Evolutionary conservation across 2,888 invertebrate species (phyloP).

Genomic region (Chromoteleia sp.): DNA sequence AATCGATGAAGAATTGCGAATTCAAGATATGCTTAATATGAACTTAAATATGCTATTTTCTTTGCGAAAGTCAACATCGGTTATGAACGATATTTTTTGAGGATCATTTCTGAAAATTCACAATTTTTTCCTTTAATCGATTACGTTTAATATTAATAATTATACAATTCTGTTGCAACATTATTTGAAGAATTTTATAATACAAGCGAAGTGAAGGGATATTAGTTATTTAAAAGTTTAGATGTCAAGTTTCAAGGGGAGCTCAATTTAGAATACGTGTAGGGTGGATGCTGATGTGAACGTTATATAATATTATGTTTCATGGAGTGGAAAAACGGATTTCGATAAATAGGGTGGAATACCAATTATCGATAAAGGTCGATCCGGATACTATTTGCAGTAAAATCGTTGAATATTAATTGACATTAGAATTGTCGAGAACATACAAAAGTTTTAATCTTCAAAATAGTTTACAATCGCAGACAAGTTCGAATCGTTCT

Average conservation of each 20-base stretch:
- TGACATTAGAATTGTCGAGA: constrained; percentile 3
- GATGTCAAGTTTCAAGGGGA: constrained; percentile 38
- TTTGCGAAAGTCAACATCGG: no score
- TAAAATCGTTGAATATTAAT: constrained; percentile 5
- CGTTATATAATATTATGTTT: constrained; percentile 35
- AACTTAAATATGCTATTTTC: no score
- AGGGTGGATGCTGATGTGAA: constrained; percentile 15
- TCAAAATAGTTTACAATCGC: no score
- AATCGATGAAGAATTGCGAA: no score
- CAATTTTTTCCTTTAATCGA: no score
- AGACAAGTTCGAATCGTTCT: no score
- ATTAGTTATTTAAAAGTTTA: constrained; percentile 38
- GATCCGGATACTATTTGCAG: constrained; percentile 11
- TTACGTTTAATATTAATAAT: no score
- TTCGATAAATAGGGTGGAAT: constrained; percentile 21
- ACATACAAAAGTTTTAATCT: no score
- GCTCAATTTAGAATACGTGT: constrained; percentile 26
- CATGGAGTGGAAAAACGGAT: constrained; percentile 31
- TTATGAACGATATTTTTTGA: no score
- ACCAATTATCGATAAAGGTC: constrained; percentile 17
- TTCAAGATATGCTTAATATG: no score
- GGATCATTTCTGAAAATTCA: no score
- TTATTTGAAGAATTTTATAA: not conserved
- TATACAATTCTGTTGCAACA: not conserved
- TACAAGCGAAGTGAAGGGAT: not conserved